A percentile compares a stretch with the other conserved stretches of the same genome.
Evolutionary conservation across 30 jellyfish, hydroid and myxozoan genomes (phyloP).

Genomic region (Hydra vulgaris): DNA sequence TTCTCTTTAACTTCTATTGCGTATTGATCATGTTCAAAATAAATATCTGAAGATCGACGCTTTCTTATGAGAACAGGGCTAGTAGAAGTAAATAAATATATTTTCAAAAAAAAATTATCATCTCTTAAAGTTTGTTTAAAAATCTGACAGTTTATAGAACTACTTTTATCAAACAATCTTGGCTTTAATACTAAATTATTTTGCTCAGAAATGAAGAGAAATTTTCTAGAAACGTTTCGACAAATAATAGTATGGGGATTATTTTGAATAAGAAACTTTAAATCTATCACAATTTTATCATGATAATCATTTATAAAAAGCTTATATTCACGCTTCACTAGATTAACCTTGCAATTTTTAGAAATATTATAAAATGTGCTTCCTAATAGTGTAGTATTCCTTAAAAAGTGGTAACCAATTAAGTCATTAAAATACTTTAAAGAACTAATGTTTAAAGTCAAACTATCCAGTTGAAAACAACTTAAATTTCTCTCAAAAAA

Average conservation of each 20-base stretch:
- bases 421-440: background rate
- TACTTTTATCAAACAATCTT: background rate
- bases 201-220: background rate
- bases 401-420: background rate
- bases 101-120: background rate
- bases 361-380: background rate
- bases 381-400: background rate
- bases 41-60: conserved; percentile 4
- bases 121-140: background rate
- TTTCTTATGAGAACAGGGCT: background rate
- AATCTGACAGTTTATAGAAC: background rate
- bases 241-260: background rate
- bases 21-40: conserved; percentile 17
- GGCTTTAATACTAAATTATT: background rate
- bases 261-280: background rate
- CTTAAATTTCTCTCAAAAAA: background rate
- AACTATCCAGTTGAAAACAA: background rate
- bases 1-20: conserved; percentile 15
- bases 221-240: background rate
- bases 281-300: background rate
- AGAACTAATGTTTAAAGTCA: background rate
- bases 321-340: background rate
- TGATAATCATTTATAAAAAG: background rate
- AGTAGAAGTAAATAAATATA: background rate
- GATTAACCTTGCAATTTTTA: background rate